Percentiles rank a stretch among this genome's conserved stretches.
Conservation (phyloP, 2,113 vertebrate genomes). For the Chaetorhynchus papuensis region DNA sequence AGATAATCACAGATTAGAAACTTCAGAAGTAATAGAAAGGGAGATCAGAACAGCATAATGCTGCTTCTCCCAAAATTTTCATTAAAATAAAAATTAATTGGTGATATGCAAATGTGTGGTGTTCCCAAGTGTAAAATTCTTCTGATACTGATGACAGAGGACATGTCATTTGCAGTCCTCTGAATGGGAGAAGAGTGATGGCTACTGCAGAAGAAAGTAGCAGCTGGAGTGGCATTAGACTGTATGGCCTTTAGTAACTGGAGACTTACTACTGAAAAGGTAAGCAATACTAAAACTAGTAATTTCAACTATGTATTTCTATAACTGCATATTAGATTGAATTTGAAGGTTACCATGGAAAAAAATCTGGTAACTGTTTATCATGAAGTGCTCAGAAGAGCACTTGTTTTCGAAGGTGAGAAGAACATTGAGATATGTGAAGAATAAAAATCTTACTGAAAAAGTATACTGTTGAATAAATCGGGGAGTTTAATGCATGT, state of each 20-base stretch:
- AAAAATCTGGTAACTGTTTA: background rate
- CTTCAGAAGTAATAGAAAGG: background rate
- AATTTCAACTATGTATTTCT: background rate
- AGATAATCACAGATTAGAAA: background rate
- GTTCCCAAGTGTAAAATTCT: background rate
- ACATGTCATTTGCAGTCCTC: background rate
- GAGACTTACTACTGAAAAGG: background rate
- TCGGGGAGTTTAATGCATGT: background rate
- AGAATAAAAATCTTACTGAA: background rate
- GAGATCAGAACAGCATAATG: background rate
- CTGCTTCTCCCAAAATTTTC: background rate
- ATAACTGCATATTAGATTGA: background rate
- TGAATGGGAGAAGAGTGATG: background rate
- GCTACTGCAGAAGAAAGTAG: background rate
- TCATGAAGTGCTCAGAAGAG: background rate
- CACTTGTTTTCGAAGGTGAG: background rate
- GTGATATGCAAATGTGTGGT: background rate
- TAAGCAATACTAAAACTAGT: background rate
- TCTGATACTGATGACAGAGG: background rate
- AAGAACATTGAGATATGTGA: background rate
- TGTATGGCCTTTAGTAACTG: background rate
- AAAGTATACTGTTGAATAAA: background rate
- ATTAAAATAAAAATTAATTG: background rate
- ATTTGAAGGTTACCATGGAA: background rate
- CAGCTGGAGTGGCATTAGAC: background rate